Evolutionary conservation across 2,797 vertebrate species (phyloP), one percentile per base, ranked within the genome.

Genomic region (Lagocephalus sceleratus): DNA sequence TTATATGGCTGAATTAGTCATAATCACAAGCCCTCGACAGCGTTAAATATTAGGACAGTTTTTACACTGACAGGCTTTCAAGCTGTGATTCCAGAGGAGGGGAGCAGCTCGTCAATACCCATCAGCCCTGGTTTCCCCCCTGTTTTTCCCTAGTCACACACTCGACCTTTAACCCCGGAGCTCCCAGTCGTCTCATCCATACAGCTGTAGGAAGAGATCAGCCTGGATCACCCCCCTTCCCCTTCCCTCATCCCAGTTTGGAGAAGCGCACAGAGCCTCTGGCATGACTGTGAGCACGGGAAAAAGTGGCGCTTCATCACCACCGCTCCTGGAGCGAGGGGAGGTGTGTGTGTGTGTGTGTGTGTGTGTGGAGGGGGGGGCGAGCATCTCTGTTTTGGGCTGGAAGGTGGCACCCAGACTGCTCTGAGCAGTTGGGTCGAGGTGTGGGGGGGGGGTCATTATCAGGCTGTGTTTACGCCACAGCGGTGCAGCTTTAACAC

Each of bases 401-500:
- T 61, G 70, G 76, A 73, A 76, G 81, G 85, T 77, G 82, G 82
- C 85, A 79, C 56, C 54, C 68, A 38, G 63, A 54, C 55, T 63
- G 61, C 76, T 76, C 66, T 84, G 69, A 63, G 58, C 69, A 81
- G 80, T 91, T 88, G 84, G n/a, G n/a, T n/a, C n/a, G n/a, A n/a
- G n/a, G n/a, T n/a, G n/a, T n/a, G n/a, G 87, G 76, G 76, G 88
- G 87, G 88, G 90, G 89, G 89, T 91, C 88, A 83, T 89, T 90
- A 90, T 66, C 68, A 55, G 88, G 84, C 84, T 73, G 73, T 79
- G 78, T 85, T 88, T 81, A 86, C 66, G 43, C 66, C 64, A 3
- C 62, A 54, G 63, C 56, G 41, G 63, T 73, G 61, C 85, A 65
- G 75, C 73, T 86, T 85, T 73, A 87, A 76, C 73, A 68, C 76